These are phyloP conservation scores for Eueides isabella DNA, from an alignment of 1,140 invertebrate genomes.

Conservation along the genomic window DNA sequence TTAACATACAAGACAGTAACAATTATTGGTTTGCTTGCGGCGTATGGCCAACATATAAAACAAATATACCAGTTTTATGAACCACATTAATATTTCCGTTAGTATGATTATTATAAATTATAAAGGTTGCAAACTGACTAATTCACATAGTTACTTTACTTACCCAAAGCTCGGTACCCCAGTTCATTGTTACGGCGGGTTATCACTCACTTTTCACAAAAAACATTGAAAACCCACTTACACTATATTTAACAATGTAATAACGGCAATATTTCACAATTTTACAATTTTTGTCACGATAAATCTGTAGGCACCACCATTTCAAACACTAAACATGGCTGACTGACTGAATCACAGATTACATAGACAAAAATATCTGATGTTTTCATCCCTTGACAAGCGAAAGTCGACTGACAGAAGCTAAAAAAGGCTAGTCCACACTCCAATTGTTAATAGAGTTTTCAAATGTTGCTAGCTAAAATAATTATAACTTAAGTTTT, in stretches of 20 bases:
- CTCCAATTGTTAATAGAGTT: constrained; percentile 9
- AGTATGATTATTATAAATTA: constrained; percentile 33
- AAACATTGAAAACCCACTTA: constrained; percentile 78
- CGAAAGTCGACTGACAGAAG: constrained; percentile 24
- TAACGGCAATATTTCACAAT: constrained; percentile 63
- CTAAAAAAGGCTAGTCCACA: constrained; percentile 26
- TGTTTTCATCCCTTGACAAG: constrained; percentile 24
- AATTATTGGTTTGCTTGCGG: neutral
- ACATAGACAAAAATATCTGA: constrained; percentile 38
- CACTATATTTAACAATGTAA: constrained; percentile 58
- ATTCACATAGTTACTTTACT: constrained; percentile 43
- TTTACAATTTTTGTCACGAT: constrained; percentile 67
- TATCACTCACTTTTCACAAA: constrained; percentile 74
- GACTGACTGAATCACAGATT: constrained; percentile 61
- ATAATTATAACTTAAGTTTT: neutral
- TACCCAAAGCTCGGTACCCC: constrained; percentile 81
- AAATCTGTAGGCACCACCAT: constrained; percentile 62
- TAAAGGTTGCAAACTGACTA: constrained; percentile 37
- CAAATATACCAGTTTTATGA: neutral
- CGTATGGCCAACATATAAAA: neutral
- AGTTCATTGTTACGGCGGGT: constrained; percentile 76
- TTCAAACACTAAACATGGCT: constrained; percentile 81
- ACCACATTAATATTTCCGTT: constrained; percentile 17
- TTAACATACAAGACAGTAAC: neutral
- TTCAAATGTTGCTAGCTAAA: constrained; percentile 10